These are phyloP conservation scores for Echinops telfairi DNA, from an alignment of 2,113 vertebrate species.

Conservation along the genomic window DNA sequence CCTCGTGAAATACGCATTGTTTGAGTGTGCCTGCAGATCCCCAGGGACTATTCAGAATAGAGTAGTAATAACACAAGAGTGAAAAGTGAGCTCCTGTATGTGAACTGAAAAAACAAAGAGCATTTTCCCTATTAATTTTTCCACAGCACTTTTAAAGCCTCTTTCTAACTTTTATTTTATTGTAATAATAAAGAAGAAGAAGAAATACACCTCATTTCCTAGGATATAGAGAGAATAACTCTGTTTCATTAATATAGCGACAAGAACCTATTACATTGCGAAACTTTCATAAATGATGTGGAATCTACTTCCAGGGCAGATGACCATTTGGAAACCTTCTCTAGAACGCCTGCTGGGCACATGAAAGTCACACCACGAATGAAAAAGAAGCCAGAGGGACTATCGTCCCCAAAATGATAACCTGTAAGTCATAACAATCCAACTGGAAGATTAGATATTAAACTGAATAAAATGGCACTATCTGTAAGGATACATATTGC, in stretches of 20 bases:
- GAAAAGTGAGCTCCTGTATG: background rate
- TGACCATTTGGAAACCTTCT: slow-evolving; percentile 58
- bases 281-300: slow-evolving; percentile 41
- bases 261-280: slow-evolving; percentile 38
- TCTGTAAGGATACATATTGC: background rate
- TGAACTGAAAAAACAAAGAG: slow-evolving; percentile 41
- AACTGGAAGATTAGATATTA: slow-evolving; percentile 67
- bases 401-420: slow-evolving; percentile 47
- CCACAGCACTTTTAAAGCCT: slow-evolving; percentile 29
- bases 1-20: background rate
- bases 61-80: background rate
- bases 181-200: slow-evolving; percentile 9
- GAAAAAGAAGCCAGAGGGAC: slow-evolving; percentile 44
- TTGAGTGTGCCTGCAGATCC: background rate
- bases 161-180: slow-evolving; percentile 42
- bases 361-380: slow-evolving; percentile 53
- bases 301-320: slow-evolving; percentile 20
- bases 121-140: background rate
- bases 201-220: background rate
- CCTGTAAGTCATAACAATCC: slow-evolving; percentile 60
- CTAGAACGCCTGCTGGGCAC: slow-evolving; percentile 51
- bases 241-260: slow-evolving; percentile 52
- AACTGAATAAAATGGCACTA: slow-evolving; percentile 50
- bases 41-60: background rate
- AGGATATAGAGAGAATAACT: slow-evolving; percentile 2